These are phyloP conservation scores for Platyrinchus mystaceus DNA, from an alignment of 2,797 vertebrate species.

Conservation along the genomic window DNA sequence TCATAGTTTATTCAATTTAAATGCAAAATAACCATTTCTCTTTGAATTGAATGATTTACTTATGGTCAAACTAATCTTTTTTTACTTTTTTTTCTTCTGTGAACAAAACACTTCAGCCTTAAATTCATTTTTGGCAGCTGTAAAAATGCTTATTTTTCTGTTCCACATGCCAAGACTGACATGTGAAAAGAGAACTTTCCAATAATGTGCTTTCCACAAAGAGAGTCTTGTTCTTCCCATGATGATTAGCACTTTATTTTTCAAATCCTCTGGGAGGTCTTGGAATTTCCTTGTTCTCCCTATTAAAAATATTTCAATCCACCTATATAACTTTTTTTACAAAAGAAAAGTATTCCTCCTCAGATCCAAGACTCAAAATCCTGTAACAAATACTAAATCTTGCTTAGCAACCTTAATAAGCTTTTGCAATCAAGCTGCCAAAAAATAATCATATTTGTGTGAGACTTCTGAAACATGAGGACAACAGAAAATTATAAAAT, in stretches of 20 bases:
- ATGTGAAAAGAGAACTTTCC: not conserved
- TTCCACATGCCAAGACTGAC: not conserved
- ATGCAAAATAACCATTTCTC: not conserved
- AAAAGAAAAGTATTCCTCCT: not conserved
- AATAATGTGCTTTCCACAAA: not conserved
- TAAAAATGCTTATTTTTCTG: constrained; percentile 15
- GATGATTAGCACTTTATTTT: not conserved
- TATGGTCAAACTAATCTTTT: not conserved
- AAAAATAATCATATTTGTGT: not conserved
- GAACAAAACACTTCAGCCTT: not conserved
- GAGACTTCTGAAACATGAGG: not conserved
- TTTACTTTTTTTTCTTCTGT: not conserved
- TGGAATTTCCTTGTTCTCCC: not conserved
- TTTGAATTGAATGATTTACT: not conserved
- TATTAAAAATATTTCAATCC: not conserved
- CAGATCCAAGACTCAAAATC: not conserved
- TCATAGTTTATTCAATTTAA: not conserved
- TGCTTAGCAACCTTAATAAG: not conserved
- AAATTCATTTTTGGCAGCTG: not conserved
- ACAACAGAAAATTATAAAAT: not conserved
- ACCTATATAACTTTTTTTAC: not conserved
- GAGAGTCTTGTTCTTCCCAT: not conserved
- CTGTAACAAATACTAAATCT: not conserved
- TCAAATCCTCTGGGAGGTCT: not conserved
- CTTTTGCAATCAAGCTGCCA: not conserved